These are phyloP conservation scores for Pogonocichla stellata DNA, from an alignment of 2,113 vertebrate genomes.

Conservation along the genomic window DNA sequence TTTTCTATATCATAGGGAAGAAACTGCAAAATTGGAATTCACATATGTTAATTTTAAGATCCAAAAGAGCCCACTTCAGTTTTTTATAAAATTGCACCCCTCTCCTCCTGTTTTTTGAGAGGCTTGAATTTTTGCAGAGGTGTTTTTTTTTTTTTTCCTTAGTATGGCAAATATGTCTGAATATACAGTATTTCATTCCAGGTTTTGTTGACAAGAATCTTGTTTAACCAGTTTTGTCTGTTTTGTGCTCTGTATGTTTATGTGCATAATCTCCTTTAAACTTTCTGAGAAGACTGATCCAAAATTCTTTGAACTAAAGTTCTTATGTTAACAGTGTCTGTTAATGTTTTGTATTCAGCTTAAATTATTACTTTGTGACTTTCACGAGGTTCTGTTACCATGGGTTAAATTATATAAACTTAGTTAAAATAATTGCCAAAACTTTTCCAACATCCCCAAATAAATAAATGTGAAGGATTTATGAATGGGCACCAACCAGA, in stretches of 20 bases:
- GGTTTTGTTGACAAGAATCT: constrained; percentile 48
- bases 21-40: not conserved
- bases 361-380: not conserved
- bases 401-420: not conserved
- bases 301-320: not conserved
- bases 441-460: not conserved
- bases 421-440: too few relatives aligned
- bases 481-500: not conserved
- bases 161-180: not conserved
- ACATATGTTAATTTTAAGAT: not conserved
- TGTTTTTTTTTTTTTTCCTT: not conserved
- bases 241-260: not conserved
- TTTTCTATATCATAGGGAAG: not conserved
- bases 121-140: not conserved
- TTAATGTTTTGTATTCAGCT: constrained; percentile 12
- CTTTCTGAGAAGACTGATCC: not conserved
- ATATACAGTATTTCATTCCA: not conserved
- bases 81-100: not conserved
- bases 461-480: not conserved
- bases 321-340: not conserved
- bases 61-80: not conserved
- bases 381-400: not conserved
- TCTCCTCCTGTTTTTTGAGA: fast-evolving
- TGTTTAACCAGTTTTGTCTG: constrained; percentile 39
- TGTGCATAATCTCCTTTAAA: not conserved